These are phyloP conservation scores for Sinocyclocheilus anshuiensis DNA, from an alignment of 2,113 vertebrate genomes.

Conservation along the genomic window DNA sequence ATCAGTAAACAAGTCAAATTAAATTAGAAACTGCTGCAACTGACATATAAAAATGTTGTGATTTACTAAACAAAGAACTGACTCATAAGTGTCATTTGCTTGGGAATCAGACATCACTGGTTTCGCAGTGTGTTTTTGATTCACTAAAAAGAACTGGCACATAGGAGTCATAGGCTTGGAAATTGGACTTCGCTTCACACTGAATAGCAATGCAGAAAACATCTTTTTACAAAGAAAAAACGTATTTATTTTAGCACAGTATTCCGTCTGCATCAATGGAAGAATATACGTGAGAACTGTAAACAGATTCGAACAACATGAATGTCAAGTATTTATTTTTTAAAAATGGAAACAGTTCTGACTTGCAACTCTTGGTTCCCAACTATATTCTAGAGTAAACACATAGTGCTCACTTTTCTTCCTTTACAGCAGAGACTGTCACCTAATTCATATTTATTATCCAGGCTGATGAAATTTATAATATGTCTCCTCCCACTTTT, in stretches of 20 bases:
- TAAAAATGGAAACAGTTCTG: not conserved
- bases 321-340: not conserved
- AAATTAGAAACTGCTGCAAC: too few species aligned
- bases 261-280: not conserved
- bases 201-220: not conserved
- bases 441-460: slow-evolving; percentile 1
- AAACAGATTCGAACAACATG: not conserved
- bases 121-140: not conserved
- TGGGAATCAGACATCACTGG: not conserved
- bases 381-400: not conserved
- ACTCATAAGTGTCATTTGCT: not conserved
- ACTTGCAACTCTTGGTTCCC: too few species aligned
- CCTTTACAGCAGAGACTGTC: not conserved
- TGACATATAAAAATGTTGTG: not conserved
- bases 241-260: not conserved
- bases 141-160: not conserved
- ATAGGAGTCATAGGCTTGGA: not conserved
- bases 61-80: not conserved
- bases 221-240: not conserved
- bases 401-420: not conserved
- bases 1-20: too few species aligned
- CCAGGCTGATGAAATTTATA: not conserved
- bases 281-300: not conserved
- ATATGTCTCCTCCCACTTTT: not conserved
- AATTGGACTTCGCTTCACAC: not conserved